Base-by-base conservation (phyloP, 1,140 invertebrate species). In the Heliconius hewitsoni region DNA sequence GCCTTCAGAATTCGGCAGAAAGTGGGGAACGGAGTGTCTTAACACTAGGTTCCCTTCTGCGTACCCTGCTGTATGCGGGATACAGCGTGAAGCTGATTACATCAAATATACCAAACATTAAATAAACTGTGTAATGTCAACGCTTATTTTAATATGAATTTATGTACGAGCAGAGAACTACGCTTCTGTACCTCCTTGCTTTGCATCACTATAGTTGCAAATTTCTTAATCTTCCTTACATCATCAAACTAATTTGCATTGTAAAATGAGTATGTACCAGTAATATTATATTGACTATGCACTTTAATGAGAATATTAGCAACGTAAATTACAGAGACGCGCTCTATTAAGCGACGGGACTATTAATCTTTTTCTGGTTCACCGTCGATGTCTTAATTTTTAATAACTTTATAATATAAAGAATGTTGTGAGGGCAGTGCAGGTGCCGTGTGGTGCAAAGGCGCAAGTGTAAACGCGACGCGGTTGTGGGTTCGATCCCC, bases 321-420 rank as follows among this genome's bases (percentile, higher is more conserved):
- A 88, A 89, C 83, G 85, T 73, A 84, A 90, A 87, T 89, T 86
- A 87, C 82, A 89, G 82, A 83, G 78, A 85, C 85, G 82, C 82
- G 80, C 79, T 80, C 77, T 79, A 76, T 80, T 55, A 74, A 81
- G 71, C 87, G 88, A 89, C 86, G 83, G 85, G 83, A 86, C 79
- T 87, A 89, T 89, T 87, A 73, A 80, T 80, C 74, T 80, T 80
- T 80, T 23, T 27, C 60, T 66, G 60, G 60, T 66, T 27, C 60
- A 66, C 23, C 23, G 16, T 66, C 60, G 60, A 66, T 66, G 60
- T 66, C 60, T 66, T 5, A 30, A 66, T 66, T 66, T 66, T 66
- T 16, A 1, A 23, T 16, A 27, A 66, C 23, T 66, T 66, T 27
- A 66, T 66, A 42, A 42, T 42, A 42, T 46, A 13, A 46, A 46